phyloP scores from a whole-genome alignment of 2,888 invertebrate species.

The Psylliodes chrysocephalus region DNA sequence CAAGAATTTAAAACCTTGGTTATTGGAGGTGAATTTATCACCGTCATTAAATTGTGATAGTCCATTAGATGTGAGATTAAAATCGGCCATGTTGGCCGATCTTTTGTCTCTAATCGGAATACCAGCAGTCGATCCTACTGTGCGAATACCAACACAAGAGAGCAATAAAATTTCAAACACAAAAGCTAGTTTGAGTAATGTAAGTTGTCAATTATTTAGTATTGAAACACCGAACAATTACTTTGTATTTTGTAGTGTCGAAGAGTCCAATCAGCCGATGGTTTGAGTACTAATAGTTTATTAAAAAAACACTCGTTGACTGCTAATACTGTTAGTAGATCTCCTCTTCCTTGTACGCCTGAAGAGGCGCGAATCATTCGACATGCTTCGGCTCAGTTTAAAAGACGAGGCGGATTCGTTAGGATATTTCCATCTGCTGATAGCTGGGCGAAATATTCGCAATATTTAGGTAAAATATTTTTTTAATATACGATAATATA shows the following conservation, averaged over 20 bases:
- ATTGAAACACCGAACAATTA: too few relatives aligned
- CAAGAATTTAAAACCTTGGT: conserved; percentile 92
- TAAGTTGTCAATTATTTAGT: conserved; percentile 46
- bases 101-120: conserved; percentile 91
- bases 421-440: conserved; percentile 90
- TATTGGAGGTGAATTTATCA: conserved; percentile 93
- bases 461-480: conserved; percentile 72
- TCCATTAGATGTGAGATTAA: conserved; percentile 91
- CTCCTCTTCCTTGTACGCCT: conserved; percentile 67
- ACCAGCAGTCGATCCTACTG: conserved; percentile 78
- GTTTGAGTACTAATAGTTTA: conserved; percentile 62
- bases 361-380: conserved; percentile 84
- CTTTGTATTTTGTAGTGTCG: conserved; percentile 69
- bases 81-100: conserved; percentile 91
- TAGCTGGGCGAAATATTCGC: conserved; percentile 85
- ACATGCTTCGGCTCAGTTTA: conserved; percentile 81
- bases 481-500: too few relatives aligned
- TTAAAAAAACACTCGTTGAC: conserved; percentile 54
- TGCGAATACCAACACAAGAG: conserved; percentile 59
- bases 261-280: conserved; percentile 80
- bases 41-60: conserved; percentile 93
- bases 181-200: conserved; percentile 59
- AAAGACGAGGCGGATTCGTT: conserved; percentile 87
- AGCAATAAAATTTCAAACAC: conserved; percentile 32
- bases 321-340: conserved; percentile 52